phyloP scores from a whole-genome alignment of 2,797 vertebrate genomes.

The Anableps anableps region DNA sequence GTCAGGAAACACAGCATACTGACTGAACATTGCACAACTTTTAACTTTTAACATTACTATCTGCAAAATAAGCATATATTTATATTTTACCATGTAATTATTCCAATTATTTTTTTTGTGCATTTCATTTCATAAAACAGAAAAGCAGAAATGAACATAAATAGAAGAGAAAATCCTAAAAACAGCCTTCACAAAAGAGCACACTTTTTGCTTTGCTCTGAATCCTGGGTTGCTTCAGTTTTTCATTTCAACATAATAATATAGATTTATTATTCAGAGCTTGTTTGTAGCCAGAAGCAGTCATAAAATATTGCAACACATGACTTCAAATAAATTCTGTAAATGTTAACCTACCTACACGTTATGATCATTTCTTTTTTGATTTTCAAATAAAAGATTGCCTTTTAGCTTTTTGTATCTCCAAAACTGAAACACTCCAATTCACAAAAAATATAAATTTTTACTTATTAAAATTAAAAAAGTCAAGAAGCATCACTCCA shows the following conservation, averaged over 20 bases:
- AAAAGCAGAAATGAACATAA: not conserved
- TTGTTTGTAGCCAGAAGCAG: not conserved
- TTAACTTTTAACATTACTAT: not conserved
- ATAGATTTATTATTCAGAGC: not conserved
- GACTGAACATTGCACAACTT: constrained; percentile 1
- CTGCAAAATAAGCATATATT: not conserved
- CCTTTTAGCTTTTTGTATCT: not conserved
- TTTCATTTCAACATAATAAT: not conserved
- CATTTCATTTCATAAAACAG: not conserved
- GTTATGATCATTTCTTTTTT: not conserved
- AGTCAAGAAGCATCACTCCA: not conserved
- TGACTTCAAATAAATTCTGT: not conserved
- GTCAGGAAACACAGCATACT: not conserved
- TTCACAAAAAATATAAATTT: too few species aligned
- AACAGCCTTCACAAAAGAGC: not conserved
- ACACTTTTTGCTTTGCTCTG: not conserved
- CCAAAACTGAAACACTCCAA: not conserved
- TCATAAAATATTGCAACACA: not conserved
- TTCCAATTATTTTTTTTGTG: not conserved
- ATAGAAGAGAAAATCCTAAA: not conserved
- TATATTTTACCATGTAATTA: not conserved
- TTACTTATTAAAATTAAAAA: not conserved
- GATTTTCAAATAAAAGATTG: not conserved
- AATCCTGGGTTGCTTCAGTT: not conserved
- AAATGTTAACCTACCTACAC: not conserved